Evolutionary conservation across 1,140 invertebrate genomes (phyloP).

Genomic region (Rhopalosiphum padi): DNA sequence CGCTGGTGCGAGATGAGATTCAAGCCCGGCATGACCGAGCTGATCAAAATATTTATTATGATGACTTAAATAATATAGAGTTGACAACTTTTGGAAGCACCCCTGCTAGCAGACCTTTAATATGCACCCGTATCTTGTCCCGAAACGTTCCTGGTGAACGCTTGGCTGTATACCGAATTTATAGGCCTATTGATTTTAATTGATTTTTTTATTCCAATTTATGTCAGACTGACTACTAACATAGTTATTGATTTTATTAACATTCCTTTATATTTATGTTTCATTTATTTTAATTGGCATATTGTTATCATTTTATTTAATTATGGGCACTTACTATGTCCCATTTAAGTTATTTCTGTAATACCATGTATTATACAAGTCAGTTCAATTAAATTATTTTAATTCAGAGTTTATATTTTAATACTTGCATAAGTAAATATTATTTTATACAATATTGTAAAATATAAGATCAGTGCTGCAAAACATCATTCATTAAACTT

Average conservation of each 20-base stretch:
- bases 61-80: background rate
- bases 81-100: constrained; percentile 16
- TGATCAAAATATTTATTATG: background rate
- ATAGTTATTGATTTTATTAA: background rate
- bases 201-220: background rate
- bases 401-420: background rate
- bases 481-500: background rate
- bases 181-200: background rate
- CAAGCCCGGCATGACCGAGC: background rate
- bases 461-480: background rate
- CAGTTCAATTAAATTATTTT: background rate
- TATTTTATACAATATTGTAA: background rate
- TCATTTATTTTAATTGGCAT: background rate
- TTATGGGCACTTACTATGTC: background rate
- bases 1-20: background rate
- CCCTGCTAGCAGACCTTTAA: background rate
- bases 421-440: background rate
- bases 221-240: background rate
- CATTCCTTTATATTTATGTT: background rate
- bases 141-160: background rate
- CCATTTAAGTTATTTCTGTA: background rate
- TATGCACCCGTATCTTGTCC: background rate
- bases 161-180: constrained; percentile 11
- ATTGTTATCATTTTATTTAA: background rate
- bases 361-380: background rate